Conservation (phyloP, 2,113 vertebrate species). For the Corythornis cristatus region DNA sequence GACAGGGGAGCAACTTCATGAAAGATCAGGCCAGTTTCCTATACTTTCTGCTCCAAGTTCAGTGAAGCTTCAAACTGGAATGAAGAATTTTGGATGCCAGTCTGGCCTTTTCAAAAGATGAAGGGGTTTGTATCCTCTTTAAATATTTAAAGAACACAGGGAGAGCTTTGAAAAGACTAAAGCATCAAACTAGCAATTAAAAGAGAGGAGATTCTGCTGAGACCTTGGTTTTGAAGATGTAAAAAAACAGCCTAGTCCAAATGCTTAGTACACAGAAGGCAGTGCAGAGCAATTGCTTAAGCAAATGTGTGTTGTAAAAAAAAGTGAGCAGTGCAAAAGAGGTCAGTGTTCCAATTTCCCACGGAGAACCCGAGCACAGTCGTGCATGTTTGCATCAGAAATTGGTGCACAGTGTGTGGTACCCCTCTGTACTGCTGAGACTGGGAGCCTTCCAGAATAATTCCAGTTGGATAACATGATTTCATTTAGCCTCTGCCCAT, state of each 20-base stretch:
- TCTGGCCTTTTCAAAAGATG: conserved; percentile 24
- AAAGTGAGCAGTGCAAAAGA: neutral
- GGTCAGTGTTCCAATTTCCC: neutral
- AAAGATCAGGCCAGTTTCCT: neutral
- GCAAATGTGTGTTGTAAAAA: neutral
- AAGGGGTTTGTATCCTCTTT: neutral
- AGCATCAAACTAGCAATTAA: conserved; percentile 35
- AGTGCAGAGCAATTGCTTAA: conserved; percentile 24
- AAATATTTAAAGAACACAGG: conserved; percentile 50
- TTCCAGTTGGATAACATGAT: neutral
- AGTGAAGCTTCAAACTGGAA: conserved; percentile 3
- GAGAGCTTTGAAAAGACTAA: conserved; percentile 17
- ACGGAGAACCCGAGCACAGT: neutral
- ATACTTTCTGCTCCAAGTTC: conserved; percentile 14
- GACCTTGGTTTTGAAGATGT: conserved; percentile 3
- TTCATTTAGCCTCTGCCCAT: neutral
- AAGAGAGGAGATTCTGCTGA: conserved; percentile 33
- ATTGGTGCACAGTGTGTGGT: neutral
- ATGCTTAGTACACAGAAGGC: neutral
- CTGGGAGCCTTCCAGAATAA: neutral
- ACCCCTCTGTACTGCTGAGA: neutral
- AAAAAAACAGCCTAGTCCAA: neutral
- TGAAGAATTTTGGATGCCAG: neutral
- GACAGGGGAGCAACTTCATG: neutral
- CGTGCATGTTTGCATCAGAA: neutral